Conservation (phyloP, 2,888 invertebrate species). For the Lasioglossum calceatum region DNA sequence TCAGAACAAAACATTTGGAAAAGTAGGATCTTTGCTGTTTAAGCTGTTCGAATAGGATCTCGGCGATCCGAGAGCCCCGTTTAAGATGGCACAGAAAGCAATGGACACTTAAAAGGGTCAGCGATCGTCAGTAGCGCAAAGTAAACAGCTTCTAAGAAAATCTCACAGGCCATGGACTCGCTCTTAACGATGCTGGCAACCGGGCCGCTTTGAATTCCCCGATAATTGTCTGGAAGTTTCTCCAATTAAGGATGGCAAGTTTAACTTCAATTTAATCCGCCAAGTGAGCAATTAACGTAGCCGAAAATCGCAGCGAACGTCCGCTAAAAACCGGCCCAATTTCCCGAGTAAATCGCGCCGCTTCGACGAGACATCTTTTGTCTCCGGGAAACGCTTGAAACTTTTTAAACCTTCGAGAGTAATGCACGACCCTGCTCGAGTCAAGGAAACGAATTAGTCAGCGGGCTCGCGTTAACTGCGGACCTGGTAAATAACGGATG, state of each 20-base stretch:
- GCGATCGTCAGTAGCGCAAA: not conserved
- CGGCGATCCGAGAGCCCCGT: not conserved
- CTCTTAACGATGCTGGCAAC: conserved; percentile 17
- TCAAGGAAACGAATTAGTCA: not conserved
- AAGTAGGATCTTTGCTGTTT: not conserved
- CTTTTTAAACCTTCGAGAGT: not conserved
- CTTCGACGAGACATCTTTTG: not conserved
- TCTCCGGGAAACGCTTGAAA: not conserved
- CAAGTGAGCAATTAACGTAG: conserved; percentile 35
- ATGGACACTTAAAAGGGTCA: conserved; percentile 4
- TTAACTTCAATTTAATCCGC: conserved; percentile 32
- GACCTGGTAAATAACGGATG: not conserved
- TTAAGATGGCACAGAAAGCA: not conserved
- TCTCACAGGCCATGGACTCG: conserved; percentile 4
- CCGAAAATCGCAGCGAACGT: conserved; percentile 37
- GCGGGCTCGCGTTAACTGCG: not conserved
- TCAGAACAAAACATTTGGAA: not conserved
- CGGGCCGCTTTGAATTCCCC: conserved; percentile 29
- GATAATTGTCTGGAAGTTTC: conserved; percentile 48
- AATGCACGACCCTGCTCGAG: not conserved
- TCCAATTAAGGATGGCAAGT: conserved; percentile 33
- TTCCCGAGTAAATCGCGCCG: conserved; percentile 1
- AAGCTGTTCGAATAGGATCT: not conserved
- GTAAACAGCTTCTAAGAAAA: conserved; percentile 14
- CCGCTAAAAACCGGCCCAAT: conserved; percentile 21